Base-by-base conservation (phyloP, 1,140 invertebrate species). In the Pararge aegeria region DNA sequence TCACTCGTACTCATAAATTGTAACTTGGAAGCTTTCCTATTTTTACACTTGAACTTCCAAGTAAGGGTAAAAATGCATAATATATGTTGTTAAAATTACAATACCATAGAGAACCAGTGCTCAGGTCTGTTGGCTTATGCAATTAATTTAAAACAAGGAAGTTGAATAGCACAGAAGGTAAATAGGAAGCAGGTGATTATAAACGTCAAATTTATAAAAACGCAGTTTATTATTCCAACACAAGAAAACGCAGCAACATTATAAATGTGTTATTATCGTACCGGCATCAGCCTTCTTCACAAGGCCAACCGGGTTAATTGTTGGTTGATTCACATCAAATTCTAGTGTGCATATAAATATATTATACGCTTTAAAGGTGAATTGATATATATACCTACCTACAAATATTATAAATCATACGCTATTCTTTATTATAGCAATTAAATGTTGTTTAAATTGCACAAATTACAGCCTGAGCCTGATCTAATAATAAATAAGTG, bases 271-370 rank as follows among this genome's bases (percentile, higher is more conserved):
- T 63, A 63, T 66, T 66, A 64, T 61, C 52, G 34, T 57, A 56
- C 46, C 63, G 55, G 51, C 62, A 64, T 61, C 64, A 71, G 61
- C 68, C 68, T 70, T 57, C 64, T 56, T 59, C 61, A 58, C 64
- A 70, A 71, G 68, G 68, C 68, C 55, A 64, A 67, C 68, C 68
- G 59, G 65, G 50, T 68, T 67, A 64, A 64, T 66, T 56, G 55
- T 61, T 51, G 61, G 55, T 44, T 55, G 67, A 62, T 62, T 66
- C 67, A 66, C 64, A 65, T 70, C 64, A 70, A 70, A 66, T 69
- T 52, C 62, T 68, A 59, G 55, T 50, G 12, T 12, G 30, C 30
- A 34, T 34, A 34, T n/a, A 55, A 61, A 63, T 59, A 51, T 38
- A 38, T 24, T 55, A 50, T 55, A 21, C 27, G 49, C 44, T 58